A percentile compares a stretch with the other conserved stretches of the same genome.
phyloP scores from a whole-genome alignment of 2,113 vertebrate genomes.

The Nerophis lumbriciformis region DNA sequence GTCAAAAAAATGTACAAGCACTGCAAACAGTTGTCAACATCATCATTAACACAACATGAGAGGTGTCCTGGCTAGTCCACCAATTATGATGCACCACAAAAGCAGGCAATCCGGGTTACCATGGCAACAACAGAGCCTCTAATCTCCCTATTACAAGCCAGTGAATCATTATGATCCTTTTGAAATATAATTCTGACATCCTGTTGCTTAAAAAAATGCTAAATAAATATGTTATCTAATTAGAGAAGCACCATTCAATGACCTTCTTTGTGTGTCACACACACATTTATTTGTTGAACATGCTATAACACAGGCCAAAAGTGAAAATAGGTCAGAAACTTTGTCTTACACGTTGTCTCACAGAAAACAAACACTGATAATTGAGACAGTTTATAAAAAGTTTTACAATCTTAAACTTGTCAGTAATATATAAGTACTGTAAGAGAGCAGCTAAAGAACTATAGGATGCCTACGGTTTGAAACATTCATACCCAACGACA shows the following conservation, averaged over 20 bases:
- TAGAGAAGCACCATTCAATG: conserved; percentile 28
- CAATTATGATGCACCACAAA: background rate
- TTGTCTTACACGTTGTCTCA: conserved; percentile 7
- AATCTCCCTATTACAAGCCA: background rate
- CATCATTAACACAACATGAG: too few relatives aligned
- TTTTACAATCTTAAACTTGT: too few relatives aligned
- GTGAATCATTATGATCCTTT: background rate
- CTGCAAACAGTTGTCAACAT: too few relatives aligned
- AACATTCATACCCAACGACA: conserved; percentile 8
- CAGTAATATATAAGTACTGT: too few relatives aligned
- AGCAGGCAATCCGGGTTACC: background rate
- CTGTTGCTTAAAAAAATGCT: background rate
- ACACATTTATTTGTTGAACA: conserved; percentile 26
- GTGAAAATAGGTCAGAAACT: conserved; percentile 47
- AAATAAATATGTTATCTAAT: conserved; percentile 30
- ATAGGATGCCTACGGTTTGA: too few relatives aligned
- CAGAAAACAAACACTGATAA: background rate
- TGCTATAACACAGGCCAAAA: conserved; percentile 22
- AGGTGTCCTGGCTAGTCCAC: background rate
- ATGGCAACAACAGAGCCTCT: background rate
- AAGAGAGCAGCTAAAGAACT: too few relatives aligned
- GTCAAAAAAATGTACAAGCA: too few relatives aligned
- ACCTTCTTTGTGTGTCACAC: conserved; percentile 46
- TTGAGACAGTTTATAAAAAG: too few relatives aligned
- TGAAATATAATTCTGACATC: background rate